phyloP scores from a whole-genome alignment of 2,888 invertebrate species.

The Drosophila neonasuta region DNA sequence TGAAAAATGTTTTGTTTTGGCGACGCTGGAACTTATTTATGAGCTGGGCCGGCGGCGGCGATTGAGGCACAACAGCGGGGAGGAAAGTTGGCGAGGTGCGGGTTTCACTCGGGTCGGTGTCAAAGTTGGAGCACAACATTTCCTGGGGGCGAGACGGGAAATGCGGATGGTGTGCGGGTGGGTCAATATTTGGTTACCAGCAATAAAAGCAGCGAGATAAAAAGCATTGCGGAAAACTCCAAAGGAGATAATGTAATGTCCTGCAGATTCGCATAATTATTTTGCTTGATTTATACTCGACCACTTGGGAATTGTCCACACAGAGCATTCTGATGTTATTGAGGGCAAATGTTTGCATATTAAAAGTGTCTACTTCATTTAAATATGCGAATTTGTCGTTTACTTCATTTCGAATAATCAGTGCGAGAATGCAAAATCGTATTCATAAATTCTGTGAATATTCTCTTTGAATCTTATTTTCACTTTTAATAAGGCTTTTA shows the following conservation, averaged over 20 bases:
- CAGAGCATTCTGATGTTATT: conserved; percentile 29
- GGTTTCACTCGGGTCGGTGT: background rate
- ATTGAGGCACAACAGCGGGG: conserved; percentile 6
- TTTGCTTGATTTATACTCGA: conserved; percentile 61
- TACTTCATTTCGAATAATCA: conserved; percentile 24
- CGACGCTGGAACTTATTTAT: conserved; percentile 63
- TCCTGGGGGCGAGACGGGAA: conserved; percentile 1
- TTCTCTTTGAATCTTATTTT: background rate
- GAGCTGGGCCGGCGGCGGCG: conserved; percentile 48
- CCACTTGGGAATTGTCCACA: conserved; percentile 32
- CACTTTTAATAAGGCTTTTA: conserved; percentile 3
- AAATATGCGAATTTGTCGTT: conserved; percentile 22
- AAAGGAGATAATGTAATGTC: conserved; percentile 64
- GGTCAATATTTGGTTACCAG: conserved; percentile 54
- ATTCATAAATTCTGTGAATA: conserved; percentile 1
- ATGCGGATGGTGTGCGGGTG: conserved; percentile 12
- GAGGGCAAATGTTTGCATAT: conserved; percentile 11
- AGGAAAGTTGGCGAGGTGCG: background rate
- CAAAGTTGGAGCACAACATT: conserved; percentile 3
- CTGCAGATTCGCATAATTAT: conserved; percentile 71
- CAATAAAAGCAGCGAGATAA: conserved; percentile 63
- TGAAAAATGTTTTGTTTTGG: conserved; percentile 71
- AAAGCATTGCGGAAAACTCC: conserved; percentile 55
- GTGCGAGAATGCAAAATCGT: conserved; percentile 6
- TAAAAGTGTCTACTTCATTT: conserved; percentile 15